phyloP scores from a whole-genome alignment of 2,113 vertebrate genomes.

The Emydura subglobosa region DNA sequence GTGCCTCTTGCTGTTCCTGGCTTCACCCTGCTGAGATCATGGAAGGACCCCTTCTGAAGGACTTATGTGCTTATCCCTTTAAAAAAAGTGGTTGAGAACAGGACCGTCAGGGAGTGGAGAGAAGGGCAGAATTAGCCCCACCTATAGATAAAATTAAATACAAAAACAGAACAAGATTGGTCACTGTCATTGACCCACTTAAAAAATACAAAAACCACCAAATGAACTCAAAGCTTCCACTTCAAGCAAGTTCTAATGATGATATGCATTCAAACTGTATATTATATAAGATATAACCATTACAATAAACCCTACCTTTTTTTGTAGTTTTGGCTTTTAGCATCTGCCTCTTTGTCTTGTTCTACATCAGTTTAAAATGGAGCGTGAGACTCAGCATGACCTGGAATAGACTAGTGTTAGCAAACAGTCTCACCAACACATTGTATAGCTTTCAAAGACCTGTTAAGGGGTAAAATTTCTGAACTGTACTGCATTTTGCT shows the following conservation, averaged over 20 bases:
- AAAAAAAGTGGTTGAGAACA: not conserved
- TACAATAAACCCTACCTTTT: not conserved
- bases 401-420: not conserved
- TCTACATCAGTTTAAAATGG: not conserved
- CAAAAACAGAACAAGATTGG: too few relatives aligned
- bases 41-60: not conserved
- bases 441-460: not conserved
- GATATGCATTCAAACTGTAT: not conserved
- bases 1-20: not conserved
- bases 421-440: not conserved
- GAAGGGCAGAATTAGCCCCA: not conserved
- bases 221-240: not conserved
- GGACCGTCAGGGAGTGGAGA: not conserved
- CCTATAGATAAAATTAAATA: not conserved
- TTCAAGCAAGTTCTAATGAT: not conserved
- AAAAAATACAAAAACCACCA: too few relatives aligned
- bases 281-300: not conserved
- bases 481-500: too few relatives aligned
- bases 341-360: not conserved
- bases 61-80: not conserved
- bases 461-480: not conserved
- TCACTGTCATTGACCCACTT: too few relatives aligned
- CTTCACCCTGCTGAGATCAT: not conserved
- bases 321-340: not conserved
- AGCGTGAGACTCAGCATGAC: not conserved